Conservation (phyloP, 2,797 vertebrate genomes). For the Propithecus perrieri region DNA sequence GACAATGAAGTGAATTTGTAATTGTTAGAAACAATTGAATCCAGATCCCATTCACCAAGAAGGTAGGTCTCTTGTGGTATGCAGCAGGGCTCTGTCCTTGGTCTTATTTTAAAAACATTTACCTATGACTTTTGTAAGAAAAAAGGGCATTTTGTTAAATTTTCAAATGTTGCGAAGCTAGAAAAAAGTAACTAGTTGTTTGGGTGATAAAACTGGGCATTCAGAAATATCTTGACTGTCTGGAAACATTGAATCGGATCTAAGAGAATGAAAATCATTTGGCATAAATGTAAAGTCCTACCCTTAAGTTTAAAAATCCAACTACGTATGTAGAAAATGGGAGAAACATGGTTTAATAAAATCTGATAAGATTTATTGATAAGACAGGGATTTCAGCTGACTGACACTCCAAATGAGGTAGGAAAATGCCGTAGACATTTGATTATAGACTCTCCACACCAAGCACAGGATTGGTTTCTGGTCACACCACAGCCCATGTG, state of each 20-base stretch:
- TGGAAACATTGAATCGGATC: background rate
- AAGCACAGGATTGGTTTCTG: background rate
- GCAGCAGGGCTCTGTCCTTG: background rate
- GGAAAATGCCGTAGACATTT: background rate
- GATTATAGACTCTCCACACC: background rate
- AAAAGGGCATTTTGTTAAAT: background rate
- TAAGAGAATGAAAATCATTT: constrained; percentile 20
- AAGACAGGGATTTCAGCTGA: background rate
- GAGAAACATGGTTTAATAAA: background rate
- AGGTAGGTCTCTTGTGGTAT: background rate
- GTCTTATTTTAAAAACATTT: background rate
- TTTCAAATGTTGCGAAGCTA: background rate
- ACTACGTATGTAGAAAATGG: background rate
- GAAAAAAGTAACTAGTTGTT: background rate
- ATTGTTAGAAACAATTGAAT: background rate
- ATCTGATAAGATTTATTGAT: background rate
- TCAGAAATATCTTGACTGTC: background rate
- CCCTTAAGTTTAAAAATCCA: background rate
- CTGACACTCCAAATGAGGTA: background rate
- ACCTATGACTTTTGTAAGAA: background rate
- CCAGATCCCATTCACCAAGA: background rate
- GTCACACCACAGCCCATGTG: background rate
- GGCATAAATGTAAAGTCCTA: background rate
- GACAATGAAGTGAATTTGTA: background rate
- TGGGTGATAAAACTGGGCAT: background rate